Conservation (phyloP, 1,140 invertebrate genomes). For the Sminthurides bifidus region DNA sequence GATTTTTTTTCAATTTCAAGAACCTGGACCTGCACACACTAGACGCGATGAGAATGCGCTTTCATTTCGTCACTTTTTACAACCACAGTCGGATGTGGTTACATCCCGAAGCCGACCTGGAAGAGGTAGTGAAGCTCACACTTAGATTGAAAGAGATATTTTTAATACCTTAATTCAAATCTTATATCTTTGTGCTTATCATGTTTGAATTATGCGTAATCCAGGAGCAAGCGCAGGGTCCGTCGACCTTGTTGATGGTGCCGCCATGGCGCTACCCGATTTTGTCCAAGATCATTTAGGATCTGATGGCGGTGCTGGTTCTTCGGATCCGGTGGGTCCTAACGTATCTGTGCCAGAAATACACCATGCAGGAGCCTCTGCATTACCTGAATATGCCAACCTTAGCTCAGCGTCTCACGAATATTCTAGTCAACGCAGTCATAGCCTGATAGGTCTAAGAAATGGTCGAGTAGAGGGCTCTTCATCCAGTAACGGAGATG, state of each 20-base stretch:
- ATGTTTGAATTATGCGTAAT: background rate
- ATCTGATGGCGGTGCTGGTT: conserved; percentile 40
- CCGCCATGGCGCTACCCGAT: conserved; percentile 40
- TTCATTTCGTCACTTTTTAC: conserved; percentile 30
- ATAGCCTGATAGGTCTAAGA: conserved; percentile 30
- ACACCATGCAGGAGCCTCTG: conserved; percentile 35
- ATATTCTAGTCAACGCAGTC: conserved; percentile 39
- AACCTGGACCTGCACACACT: too few relatives aligned
- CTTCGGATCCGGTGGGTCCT: too few relatives aligned
- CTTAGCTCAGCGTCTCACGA: conserved; percentile 45
- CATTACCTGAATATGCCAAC: conserved; percentile 32
- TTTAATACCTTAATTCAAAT: background rate
- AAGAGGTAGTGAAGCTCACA: conserved; percentile 15
- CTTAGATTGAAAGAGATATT: background rate
- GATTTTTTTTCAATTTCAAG: too few relatives aligned
- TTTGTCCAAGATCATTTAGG: conserved; percentile 50
- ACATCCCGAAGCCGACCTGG: conserved; percentile 10
- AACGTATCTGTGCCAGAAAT: conserved; percentile 37
- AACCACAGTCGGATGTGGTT: conserved; percentile 28
- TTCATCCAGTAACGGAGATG: conserved; percentile 25
- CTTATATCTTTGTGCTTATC: background rate
- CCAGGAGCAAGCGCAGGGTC: conserved; percentile 9
- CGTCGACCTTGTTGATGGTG: conserved; percentile 25
- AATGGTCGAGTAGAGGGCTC: conserved; percentile 32
- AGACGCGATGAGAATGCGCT: conserved; percentile 25